Base-by-base conservation (phyloP, 2,888 invertebrate species). In the Caradrina clavipalpis region DNA sequence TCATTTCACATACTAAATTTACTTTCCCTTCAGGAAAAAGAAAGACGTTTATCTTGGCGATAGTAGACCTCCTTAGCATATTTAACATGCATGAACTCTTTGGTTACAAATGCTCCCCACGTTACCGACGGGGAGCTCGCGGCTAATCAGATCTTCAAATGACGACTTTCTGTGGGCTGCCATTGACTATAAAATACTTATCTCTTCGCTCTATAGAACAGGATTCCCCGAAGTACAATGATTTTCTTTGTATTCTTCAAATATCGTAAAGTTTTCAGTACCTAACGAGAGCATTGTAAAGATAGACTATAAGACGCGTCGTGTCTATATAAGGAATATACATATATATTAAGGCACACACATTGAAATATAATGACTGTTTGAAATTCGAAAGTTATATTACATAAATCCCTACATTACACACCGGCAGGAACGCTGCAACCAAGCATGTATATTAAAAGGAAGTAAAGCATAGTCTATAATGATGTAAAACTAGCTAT, bases 81-180 rank as follows among this genome's bases (percentile, higher is more conserved):
- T 82, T 72, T 75, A 73, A 68, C 70, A 67, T 78, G 73, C 72
- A 75, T 73, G 76, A 77, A 76, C 73, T 69, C 65, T 60, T 78
- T 72, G 50, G 69, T 79, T 77, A 70, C 79, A 77, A 78, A 85
- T 83, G 80, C 71, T 77, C 45, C 51, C 56, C 73, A 77, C 77
- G 79, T 73, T 76, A 73, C 73, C 76, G 55, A 17, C 73, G 59
- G 45, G 59, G 65, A 75, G 69, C 76, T 78, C 65, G 71, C 66
- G 62, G 72, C 61, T 83, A 84, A 85, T 84, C 79, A 77, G 79
- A 84, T 83, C 81, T 78, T 66, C 62, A 54, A 68, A 68, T 78
- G 70, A 73, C 56, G 58, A 58, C 70, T 69, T 53, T 61, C 13
- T 67, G 63, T 68, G 64, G 56, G 56, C 57, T 73, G 47, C 62